Conservation (phyloP, 1,140 invertebrate genomes). For the Aradophagus sp. region DNA sequence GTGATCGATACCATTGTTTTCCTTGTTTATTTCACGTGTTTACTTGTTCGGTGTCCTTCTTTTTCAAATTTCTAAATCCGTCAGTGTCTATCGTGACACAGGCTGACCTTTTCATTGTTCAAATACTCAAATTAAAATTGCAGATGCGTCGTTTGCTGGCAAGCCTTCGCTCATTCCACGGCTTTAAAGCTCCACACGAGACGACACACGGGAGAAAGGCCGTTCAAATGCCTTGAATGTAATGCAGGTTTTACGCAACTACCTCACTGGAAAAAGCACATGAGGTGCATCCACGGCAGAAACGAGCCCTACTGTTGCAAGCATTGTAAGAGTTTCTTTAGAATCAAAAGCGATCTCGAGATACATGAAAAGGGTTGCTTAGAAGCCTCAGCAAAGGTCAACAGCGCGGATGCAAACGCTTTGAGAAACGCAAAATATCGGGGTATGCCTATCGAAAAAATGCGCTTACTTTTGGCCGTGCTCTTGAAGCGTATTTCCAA, state of each 20-base stretch:
- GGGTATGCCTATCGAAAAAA: constrained; percentile 81
- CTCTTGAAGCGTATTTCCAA: constrained; percentile 87
- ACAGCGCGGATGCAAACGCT: constrained; percentile 15
- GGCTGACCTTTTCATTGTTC: constrained; percentile 17
- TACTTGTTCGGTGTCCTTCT: no score
- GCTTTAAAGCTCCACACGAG: constrained; percentile 86
- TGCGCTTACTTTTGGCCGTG: constrained; percentile 85
- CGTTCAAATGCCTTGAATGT: constrained; percentile 82
- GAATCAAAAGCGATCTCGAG: constrained; percentile 83
- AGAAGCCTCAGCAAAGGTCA: constrained; percentile 65
- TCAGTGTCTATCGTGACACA: not conserved
- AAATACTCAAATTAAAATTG: constrained; percentile 25
- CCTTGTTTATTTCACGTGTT: no score
- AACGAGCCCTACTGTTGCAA: constrained; percentile 83
- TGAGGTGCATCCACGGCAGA: constrained; percentile 86
- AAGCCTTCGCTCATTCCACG: constrained; percentile 89
- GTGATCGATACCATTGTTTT: constrained; percentile 14
- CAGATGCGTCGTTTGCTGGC: constrained; percentile 85
- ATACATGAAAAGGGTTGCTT: constrained; percentile 77
- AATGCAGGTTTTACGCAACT: constrained; percentile 85
- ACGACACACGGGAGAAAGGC: constrained; percentile 87
- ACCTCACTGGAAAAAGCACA: constrained; percentile 87
- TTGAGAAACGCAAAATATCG: constrained; percentile 74
- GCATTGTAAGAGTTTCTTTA: constrained; percentile 83
- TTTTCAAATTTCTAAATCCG: constrained; percentile 6